These are phyloP conservation scores for Phymanthus crucifer DNA, from an alignment of 92 coral and sea anemone species.

Conservation along the genomic window DNA sequence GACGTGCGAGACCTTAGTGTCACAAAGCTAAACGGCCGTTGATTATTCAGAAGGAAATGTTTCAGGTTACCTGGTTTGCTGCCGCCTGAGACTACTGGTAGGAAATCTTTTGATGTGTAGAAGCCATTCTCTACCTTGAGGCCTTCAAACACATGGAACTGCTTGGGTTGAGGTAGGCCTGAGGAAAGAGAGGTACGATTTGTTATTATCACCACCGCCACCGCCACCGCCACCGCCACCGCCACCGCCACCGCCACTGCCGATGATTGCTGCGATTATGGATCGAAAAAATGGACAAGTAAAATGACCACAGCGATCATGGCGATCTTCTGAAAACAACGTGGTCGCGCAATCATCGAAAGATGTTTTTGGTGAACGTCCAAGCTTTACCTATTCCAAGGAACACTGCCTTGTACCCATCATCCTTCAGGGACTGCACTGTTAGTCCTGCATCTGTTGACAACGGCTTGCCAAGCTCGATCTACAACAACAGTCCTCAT, in stretches of 20 bases:
- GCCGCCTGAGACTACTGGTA: constrained; percentile 87
- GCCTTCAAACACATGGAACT: constrained; percentile 81
- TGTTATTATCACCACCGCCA: neutral
- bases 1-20: too few relatives aligned
- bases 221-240: neutral
- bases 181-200: neutral
- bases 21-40: neutral
- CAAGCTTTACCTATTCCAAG: constrained; percentile 96
- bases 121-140: constrained; percentile 72
- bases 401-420: constrained; percentile 86
- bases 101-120: constrained; percentile 90
- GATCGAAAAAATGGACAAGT: neutral
- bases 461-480: constrained; percentile 82
- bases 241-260: neutral
- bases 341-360: neutral
- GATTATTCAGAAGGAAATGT: neutral
- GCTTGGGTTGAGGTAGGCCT: constrained; percentile 98
- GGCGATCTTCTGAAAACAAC: too few relatives aligned
- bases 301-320: neutral
- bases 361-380: neutral
- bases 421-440: constrained; percentile 59
- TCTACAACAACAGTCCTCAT: constrained; percentile 31
- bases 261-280: too few relatives aligned
- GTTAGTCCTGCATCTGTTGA: constrained; percentile 68
- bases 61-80: constrained; percentile 85